Evolutionary conservation across 1,140 invertebrate species (phyloP).

Genomic region (Drosophila neocordata): DNA sequence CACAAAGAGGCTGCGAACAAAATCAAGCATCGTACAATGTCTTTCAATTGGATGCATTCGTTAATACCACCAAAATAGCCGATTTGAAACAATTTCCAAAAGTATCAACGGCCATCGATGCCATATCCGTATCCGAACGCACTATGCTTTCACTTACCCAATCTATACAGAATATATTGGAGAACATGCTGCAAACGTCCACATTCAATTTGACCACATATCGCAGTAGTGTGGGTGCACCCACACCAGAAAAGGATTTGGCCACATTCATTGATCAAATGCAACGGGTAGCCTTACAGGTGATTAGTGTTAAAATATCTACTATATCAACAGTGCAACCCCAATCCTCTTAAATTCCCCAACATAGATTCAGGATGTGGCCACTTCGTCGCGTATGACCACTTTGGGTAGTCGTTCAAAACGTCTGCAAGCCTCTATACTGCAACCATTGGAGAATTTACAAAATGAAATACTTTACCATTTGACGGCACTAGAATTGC

Average conservation of each 20-base stretch:
- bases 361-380: slow-evolving; percentile 84
- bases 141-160: slow-evolving; percentile 84
- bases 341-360: no score
- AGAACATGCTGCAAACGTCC: slow-evolving; percentile 86
- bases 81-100: slow-evolving; percentile 83
- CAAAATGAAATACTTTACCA: slow-evolving; percentile 89
- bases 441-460: slow-evolving; percentile 88
- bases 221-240: slow-evolving; percentile 85
- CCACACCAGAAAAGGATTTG: slow-evolving; percentile 88
- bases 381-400: slow-evolving; percentile 87
- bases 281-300: slow-evolving; percentile 88
- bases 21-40: slow-evolving; percentile 88
- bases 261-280: slow-evolving; percentile 89
- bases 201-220: slow-evolving; percentile 88
- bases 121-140: slow-evolving; percentile 75
- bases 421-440: slow-evolving; percentile 85
- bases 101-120: slow-evolving; percentile 78
- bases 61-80: slow-evolving; percentile 86
- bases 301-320: slow-evolving; percentile 70
- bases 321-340: no score
- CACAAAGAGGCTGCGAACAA: slow-evolving; percentile 87
- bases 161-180: slow-evolving; percentile 85
- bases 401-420: slow-evolving; percentile 85
- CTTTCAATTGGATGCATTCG: slow-evolving; percentile 87
- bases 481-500: slow-evolving; percentile 88